Evolutionary conservation across 2,888 invertebrate genomes (phyloP), one percentile per base, ranked within the genome.

Genomic region (Drosophila prolongata): DNA sequence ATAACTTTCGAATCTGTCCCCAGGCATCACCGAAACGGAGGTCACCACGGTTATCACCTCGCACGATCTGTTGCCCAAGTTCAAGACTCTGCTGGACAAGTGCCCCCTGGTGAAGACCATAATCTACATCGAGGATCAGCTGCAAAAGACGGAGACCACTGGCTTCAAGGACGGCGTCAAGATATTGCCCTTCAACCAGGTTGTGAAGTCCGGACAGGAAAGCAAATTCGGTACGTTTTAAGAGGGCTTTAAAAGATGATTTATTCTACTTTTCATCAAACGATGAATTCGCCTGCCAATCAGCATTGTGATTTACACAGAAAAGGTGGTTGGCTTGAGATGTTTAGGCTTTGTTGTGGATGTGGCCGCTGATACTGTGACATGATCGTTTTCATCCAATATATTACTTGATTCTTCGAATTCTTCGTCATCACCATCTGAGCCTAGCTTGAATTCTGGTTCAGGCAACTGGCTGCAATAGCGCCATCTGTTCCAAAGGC

Each of bases 31-130:
- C 91, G 98, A 99, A 94, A 98, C 99, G 0, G 98, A 98, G 91
- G 98, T 98, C 0, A 95, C 96, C 49, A 96, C 97, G 9, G 96
- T 99, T 40, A 96, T 99, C 90, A 99, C 99, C 16, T 96, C 97
- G 35, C 96, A 96, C 92, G 98, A 98, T 71, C 94, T 99, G 62
- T 93, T 99, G 91, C 96, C 97, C 52, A 99, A 98, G 93, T 97
- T 99, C 92, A 95, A 95, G 92, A 94, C 94, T 76, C 94, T 98
- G 77, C 93, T 98, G 49, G 92, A 93, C 0, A 93, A 94, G 85
- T 95, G 96, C 40, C 96, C 97, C 0, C 93, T 93, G 44, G 96
- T 99, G 1, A 95, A 95, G 85, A 96, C 95, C 65, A 93, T 98
- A 74, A 94, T 98, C 85, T 97, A 95, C 91, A 96, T 98, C 95